Percentiles rank a stretch among this genome's conserved stretches.
phyloP scores from a whole-genome alignment of 1,140 invertebrate genomes.

The Dreissena polymorpha region DNA sequence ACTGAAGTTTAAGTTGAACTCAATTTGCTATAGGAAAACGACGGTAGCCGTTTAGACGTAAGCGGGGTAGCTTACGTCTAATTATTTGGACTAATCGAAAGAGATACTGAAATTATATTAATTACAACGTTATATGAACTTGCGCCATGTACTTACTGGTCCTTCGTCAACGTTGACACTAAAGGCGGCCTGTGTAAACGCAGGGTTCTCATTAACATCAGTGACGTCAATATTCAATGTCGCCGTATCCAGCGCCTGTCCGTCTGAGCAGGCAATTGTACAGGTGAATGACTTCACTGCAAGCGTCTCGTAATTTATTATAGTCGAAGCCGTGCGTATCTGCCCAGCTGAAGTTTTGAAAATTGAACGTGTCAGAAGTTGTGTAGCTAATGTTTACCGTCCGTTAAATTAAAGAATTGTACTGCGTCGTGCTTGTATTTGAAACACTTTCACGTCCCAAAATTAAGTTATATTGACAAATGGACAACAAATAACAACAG shows the following conservation, averaged over 20 bases:
- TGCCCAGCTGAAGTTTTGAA: constrained; percentile 21
- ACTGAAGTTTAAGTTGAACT: too few relatives aligned
- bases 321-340: constrained; percentile 2
- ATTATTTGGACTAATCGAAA: too few relatives aligned
- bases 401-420: too few relatives aligned
- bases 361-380: too few relatives aligned
- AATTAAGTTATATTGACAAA: too few relatives aligned
- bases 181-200: constrained; percentile 35
- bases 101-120: background rate
- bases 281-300: constrained; percentile 28
- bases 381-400: too few relatives aligned
- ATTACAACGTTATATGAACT: background rate
- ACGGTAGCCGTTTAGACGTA: too few relatives aligned
- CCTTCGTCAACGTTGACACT: constrained; percentile 39
- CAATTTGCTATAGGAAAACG: too few relatives aligned
- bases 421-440: too few relatives aligned
- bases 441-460: too few relatives aligned
- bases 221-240: constrained; percentile 17
- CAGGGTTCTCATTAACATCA: constrained; percentile 33
- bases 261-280: constrained; percentile 32
- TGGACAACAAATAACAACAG: too few relatives aligned
- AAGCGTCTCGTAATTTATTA: constrained; percentile 22
- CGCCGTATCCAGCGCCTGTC: constrained; percentile 20
- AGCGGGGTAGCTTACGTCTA: too few relatives aligned
- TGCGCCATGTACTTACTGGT: background rate